Evolutionary conservation across 2,888 invertebrate species (phyloP).

Genomic region (Rhaphigaster nebulosa): DNA sequence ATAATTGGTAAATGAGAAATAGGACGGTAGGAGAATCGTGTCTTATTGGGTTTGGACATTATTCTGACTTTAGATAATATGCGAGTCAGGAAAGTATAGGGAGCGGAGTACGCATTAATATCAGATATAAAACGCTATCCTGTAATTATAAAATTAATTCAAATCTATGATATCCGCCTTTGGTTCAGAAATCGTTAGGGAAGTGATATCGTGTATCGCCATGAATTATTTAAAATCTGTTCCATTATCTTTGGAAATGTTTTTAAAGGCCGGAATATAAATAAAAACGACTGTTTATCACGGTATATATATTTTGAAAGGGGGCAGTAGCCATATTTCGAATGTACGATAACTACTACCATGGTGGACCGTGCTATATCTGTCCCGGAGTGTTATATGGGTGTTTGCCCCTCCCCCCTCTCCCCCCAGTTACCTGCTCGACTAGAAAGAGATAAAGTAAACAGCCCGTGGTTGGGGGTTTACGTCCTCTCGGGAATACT

Average conservation of each 20-base stretch:
- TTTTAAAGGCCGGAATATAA: not conserved
- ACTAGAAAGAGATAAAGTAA: slow-evolving; percentile 38
- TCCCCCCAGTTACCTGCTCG: slow-evolving; percentile 1
- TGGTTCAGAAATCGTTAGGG: not conserved
- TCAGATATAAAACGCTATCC: too few relatives aligned
- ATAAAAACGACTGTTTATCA: slow-evolving; percentile 2
- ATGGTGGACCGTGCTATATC: not conserved
- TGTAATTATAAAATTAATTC: too few relatives aligned
- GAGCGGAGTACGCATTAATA: too few relatives aligned
- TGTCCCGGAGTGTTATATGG: not conserved
- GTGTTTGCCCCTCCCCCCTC: not conserved
- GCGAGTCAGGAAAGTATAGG: too few relatives aligned
- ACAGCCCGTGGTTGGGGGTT: not conserved
- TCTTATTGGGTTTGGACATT: too few relatives aligned
- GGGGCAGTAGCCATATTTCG: not conserved
- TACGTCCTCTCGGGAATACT: not conserved
- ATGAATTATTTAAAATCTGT: not conserved
- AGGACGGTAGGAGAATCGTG: too few relatives aligned
- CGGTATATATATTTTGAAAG: not conserved
- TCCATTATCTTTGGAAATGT: not conserved
- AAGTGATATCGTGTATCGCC: not conserved
- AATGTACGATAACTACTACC: not conserved
- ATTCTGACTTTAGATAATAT: too few relatives aligned
- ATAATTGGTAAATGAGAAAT: too few relatives aligned
- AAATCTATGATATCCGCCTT: not conserved